These are phyloP conservation scores for Pseudotriccus pelzelni DNA, from an alignment of 2,797 vertebrate genomes.

Conservation along the genomic window DNA sequence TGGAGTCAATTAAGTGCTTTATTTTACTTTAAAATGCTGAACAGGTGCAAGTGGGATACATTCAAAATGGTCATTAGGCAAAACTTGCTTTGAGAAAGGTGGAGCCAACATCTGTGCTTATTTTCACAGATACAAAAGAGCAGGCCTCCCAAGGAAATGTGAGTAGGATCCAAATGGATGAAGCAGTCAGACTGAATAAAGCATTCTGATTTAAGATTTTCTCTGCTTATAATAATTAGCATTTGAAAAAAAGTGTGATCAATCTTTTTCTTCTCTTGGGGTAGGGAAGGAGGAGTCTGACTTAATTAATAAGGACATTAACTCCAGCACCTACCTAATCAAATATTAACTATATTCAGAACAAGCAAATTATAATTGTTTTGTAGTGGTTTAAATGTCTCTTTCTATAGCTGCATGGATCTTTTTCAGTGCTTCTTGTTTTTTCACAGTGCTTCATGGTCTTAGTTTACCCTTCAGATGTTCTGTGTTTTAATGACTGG, in stretches of 20 bases:
- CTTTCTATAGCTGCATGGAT: background rate
- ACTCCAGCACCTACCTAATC: constrained; percentile 25
- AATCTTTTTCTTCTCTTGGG: constrained; percentile 15
- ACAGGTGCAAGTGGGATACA: constrained; percentile 83
- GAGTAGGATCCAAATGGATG: constrained; percentile 50
- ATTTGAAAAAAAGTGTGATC: constrained; percentile 40
- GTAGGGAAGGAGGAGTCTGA: constrained; percentile 35
- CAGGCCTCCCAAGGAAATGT: constrained; percentile 69
- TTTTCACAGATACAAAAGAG: constrained; percentile 78
- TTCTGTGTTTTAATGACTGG: background rate
- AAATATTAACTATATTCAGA: constrained; percentile 42
- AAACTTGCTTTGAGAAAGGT: constrained; percentile 82
- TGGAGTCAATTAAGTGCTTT: constrained; percentile 37
- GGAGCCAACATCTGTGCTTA: constrained; percentile 87
- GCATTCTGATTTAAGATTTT: constrained; percentile 49
- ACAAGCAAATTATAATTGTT: background rate
- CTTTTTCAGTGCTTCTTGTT: background rate
- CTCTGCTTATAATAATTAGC: constrained; percentile 47
- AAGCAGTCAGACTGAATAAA: constrained; percentile 29
- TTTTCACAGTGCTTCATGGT: too few relatives aligned
- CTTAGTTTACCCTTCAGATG: background rate
- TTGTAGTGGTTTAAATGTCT: constrained; percentile 29
- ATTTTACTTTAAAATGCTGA: constrained; percentile 68
- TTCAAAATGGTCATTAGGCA: constrained; percentile 85
- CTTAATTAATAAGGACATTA: constrained; percentile 68